Evolutionary conservation across 2,797 vertebrate genomes (phyloP), one percentile per base, ranked within the genome.

Genomic region (Selene dorsalis): DNA sequence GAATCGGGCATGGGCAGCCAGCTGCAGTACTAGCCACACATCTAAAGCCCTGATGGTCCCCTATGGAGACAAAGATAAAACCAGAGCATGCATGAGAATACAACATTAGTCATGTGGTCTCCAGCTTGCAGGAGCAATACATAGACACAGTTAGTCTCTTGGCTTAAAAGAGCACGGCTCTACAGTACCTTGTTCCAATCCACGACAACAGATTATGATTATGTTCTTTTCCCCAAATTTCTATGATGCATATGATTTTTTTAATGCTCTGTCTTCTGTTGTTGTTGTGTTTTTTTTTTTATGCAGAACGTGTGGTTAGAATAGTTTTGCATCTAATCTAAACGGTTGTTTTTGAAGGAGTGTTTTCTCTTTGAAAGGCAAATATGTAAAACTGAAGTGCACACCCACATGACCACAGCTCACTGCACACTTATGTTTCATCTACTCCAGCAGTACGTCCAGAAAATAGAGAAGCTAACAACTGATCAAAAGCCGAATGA

Each of bases 61-160:
- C 83, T 70, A 74, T 78, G 75, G 88, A 90, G 85, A 77, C 72
- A 39, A 26, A 87, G 82, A 91, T 89, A 91, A 91, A 91, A 87
- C 63, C 80, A 76, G 72, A 87, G 85, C 75, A 73, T 30, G 66
- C 77, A 87, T 76, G 69, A 86, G 66, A 79, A 89, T 73, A 68
- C 75, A 77, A 75, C 83, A 86, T 84, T 83, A 83, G 80, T 88
- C 77, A 84, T 86, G 77, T 82, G 76, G 59, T 73, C 77, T 80
- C 26, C 61, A 62, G 71, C 74, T 69, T 68, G 67, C 70, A 75
- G 45, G 52, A 76, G 62, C 67, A 86, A 79, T 81, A 81, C 80
- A 80, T 1, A 75, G 75, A 80, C 47, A 77, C 66, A 75, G 30
- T 30, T 30, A 30, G 59, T 65, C 28, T 76, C 47, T 69, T 35